Evolutionary conservation across 2,888 invertebrate species (phyloP).

Genomic region (Operophtera brumata): DNA sequence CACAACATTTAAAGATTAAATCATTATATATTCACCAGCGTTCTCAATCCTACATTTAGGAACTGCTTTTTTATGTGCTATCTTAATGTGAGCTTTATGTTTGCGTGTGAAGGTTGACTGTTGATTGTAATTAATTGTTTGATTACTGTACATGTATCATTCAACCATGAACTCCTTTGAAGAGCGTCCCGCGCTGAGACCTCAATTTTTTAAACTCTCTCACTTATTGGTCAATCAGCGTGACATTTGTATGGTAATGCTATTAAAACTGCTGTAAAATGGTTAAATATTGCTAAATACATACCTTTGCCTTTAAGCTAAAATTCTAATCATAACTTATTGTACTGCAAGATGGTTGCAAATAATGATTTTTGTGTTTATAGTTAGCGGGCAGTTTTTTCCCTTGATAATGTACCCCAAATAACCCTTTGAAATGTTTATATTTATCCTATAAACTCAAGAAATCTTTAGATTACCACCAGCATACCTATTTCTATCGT

Average conservation of each 20-base stretch:
- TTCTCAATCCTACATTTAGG: constrained; percentile 76
- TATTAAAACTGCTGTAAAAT: constrained; percentile 52
- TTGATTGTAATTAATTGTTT: constrained; percentile 40
- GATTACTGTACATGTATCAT: constrained; percentile 72
- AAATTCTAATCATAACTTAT: neutral
- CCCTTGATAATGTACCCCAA: no score
- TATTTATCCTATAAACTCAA: no score
- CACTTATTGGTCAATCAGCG: constrained; percentile 76
- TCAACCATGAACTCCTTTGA: constrained; percentile 80
- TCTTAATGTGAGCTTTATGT: constrained; percentile 57
- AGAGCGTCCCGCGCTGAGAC: constrained; percentile 76
- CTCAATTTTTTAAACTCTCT: constrained; percentile 78
- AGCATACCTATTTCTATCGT: no score
- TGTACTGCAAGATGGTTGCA: no score
- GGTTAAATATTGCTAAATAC: constrained; percentile 45
- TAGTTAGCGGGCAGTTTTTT: no score
- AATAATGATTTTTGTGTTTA: no score
- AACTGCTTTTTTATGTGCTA: constrained; percentile 53
- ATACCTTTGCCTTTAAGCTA: constrained; percentile 32
- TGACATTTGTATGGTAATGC: constrained; percentile 71
- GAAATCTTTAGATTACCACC: no score
- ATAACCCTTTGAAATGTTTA: no score
- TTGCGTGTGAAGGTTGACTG: constrained; percentile 47
- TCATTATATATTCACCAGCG: constrained; percentile 54
- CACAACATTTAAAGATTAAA: constrained; percentile 60